phyloP scores from a whole-genome alignment of 2,113 vertebrate species.

The Ahaetulla prasina region DNA sequence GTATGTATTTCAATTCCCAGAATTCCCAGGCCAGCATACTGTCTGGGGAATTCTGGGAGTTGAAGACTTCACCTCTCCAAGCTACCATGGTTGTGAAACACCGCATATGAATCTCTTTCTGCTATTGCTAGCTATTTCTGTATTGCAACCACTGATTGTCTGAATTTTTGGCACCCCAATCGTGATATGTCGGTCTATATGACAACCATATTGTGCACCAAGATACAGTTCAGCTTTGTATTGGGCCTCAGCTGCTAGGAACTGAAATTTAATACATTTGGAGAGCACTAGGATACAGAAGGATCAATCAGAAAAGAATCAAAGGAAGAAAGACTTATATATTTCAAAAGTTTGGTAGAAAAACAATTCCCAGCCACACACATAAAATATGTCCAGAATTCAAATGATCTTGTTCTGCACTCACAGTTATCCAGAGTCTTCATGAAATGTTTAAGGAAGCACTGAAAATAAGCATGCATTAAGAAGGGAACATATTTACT shows the following conservation, averaged over 20 bases:
- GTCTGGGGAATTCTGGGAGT: background rate
- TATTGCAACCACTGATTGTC: background rate
- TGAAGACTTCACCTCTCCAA: background rate
- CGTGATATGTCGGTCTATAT: background rate
- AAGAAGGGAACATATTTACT: background rate
- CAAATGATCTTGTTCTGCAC: background rate
- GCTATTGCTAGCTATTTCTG: background rate
- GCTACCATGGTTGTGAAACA: background rate
- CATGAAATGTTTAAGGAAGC: background rate
- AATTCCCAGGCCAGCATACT: background rate
- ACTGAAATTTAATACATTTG: background rate
- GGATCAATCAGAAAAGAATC: background rate
- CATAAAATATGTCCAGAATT: background rate
- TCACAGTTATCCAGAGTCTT: background rate
- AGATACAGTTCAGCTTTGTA: background rate
- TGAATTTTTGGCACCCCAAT: background rate
- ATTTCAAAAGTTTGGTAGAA: background rate
- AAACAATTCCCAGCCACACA: background rate
- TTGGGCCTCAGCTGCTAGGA: background rate
- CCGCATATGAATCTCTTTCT: background rate
- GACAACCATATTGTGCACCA: background rate
- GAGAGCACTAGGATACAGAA: background rate
- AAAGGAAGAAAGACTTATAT: background rate
- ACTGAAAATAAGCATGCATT: background rate
- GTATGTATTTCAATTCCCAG: background rate